These are phyloP conservation scores for Blastobasis adustella DNA, from an alignment of 2,888 invertebrate species.

Conservation along the genomic window DNA sequence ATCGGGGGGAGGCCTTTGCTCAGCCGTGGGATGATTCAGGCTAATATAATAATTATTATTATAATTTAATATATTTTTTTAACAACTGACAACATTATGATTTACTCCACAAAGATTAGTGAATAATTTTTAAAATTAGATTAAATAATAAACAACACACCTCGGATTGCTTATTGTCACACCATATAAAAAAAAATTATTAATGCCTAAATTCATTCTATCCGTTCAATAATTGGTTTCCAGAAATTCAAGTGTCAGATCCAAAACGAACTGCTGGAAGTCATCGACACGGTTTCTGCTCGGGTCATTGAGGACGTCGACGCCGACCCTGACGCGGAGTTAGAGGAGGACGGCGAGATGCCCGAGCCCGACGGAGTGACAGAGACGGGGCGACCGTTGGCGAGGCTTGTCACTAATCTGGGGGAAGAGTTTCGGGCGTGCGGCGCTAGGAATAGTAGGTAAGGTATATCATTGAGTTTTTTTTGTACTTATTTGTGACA, in stretches of 20 bases:
- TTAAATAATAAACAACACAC: too few species aligned
- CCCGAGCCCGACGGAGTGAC: slow-evolving; percentile 34
- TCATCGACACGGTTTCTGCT: slow-evolving; percentile 86
- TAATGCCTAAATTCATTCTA: too few species aligned
- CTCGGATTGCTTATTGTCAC: too few species aligned
- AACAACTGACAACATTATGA: too few species aligned
- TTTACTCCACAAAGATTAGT: too few species aligned
- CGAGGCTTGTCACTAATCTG: slow-evolving; percentile 43
- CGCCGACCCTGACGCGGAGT: slow-evolving; percentile 44
- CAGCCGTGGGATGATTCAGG: too few species aligned
- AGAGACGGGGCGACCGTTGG: slow-evolving; percentile 53
- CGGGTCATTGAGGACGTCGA: slow-evolving; percentile 79
- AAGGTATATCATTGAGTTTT: background rate
- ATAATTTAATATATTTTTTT: too few species aligned
- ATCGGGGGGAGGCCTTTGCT: too few species aligned
- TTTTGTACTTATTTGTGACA: background rate
- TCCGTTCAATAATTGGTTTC: background rate
- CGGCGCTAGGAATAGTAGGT: slow-evolving; percentile 58
- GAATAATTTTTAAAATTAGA: too few species aligned
- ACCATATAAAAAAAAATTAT: too few species aligned
- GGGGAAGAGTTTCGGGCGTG: slow-evolving; percentile 56
- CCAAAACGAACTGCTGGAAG: slow-evolving; percentile 85
- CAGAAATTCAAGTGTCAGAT: slow-evolving; percentile 88
- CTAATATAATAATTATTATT: too few species aligned
- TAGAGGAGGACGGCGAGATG: slow-evolving; percentile 41